Conservation (phyloP, 2,888 invertebrate genomes). For the Palloptera scutellata region DNA sequence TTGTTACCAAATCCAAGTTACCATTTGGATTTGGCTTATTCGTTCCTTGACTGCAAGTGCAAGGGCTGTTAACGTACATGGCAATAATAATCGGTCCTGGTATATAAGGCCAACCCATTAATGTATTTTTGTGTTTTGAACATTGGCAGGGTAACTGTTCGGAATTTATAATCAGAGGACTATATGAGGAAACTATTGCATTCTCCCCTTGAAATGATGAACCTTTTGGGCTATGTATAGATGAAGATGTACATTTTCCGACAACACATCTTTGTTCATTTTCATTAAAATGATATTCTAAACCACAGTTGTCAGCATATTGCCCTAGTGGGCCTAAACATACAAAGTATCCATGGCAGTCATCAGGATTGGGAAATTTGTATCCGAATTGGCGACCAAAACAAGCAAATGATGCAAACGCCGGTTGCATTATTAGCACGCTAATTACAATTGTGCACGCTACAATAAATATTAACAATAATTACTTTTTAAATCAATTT, state of each 20-base stretch:
- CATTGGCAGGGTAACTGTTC: no score
- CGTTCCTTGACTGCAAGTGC: no score
- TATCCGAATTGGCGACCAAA: background rate
- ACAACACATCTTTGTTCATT: background rate
- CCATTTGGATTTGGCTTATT: no score
- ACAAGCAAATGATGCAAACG: background rate
- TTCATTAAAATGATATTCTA: background rate
- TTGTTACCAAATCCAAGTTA: no score
- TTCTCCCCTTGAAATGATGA: no score
- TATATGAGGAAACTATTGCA: no score
- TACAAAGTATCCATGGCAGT: slow-evolving; percentile 1
- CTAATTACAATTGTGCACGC: background rate
- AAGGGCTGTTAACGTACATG: no score
- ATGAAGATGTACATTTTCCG: background rate
- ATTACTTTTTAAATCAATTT: background rate
- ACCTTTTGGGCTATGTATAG: background rate
- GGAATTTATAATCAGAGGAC: no score
- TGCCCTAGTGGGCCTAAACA: background rate
- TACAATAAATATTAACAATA: background rate
- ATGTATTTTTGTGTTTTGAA: no score
- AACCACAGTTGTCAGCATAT: background rate
- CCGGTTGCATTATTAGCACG: background rate
- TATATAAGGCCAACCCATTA: no score
- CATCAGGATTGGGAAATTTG: background rate
- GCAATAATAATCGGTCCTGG: no score